A percentile compares a stretch with the other conserved stretches of the same genome.
phyloP scores from a whole-genome alignment of 2,888 invertebrate species.

The Vandiemenella viatica region DNA sequence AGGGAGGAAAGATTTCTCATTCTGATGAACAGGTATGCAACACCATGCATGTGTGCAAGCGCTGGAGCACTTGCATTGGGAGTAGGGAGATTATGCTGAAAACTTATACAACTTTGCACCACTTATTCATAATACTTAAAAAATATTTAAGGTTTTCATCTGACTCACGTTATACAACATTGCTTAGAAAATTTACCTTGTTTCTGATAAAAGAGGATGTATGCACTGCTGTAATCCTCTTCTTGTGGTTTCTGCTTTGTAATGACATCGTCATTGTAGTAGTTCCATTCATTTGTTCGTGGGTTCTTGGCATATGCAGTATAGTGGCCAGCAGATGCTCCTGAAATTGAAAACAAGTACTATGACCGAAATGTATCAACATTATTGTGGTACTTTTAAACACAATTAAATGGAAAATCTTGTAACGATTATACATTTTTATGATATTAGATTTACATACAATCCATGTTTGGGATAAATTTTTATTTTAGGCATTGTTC shows the following conservation, averaged over 20 bases:
- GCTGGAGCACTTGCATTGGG: too few relatives aligned
- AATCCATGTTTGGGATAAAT: too few relatives aligned
- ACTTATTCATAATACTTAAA: background rate
- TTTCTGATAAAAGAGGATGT: constrained; percentile 45
- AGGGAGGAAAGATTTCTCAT: too few relatives aligned
- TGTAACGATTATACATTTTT: too few relatives aligned
- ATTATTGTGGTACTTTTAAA: too few relatives aligned
- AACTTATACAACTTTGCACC: background rate
- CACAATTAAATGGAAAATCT: too few relatives aligned
- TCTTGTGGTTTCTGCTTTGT: constrained; percentile 37
- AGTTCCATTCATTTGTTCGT: constrained; percentile 38
- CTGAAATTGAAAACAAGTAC: too few relatives aligned
- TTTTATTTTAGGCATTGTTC: too few relatives aligned
- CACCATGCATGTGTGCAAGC: too few relatives aligned
- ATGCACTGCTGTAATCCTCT: constrained; percentile 42
- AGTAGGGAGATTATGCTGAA: background rate
- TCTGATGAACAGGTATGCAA: too few relatives aligned
- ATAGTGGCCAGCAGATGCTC: constrained; percentile 44
- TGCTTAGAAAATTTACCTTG: constrained; percentile 35
- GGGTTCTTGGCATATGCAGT: constrained; percentile 44
- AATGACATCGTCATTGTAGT: constrained; percentile 43
- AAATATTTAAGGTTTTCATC: background rate
- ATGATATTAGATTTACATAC: too few relatives aligned
- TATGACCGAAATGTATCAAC: background rate
- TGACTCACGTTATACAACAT: background rate